These are phyloP conservation scores for Crotophaga sulcirostris DNA, from an alignment of 2,113 vertebrate genomes.

Conservation along the genomic window DNA sequence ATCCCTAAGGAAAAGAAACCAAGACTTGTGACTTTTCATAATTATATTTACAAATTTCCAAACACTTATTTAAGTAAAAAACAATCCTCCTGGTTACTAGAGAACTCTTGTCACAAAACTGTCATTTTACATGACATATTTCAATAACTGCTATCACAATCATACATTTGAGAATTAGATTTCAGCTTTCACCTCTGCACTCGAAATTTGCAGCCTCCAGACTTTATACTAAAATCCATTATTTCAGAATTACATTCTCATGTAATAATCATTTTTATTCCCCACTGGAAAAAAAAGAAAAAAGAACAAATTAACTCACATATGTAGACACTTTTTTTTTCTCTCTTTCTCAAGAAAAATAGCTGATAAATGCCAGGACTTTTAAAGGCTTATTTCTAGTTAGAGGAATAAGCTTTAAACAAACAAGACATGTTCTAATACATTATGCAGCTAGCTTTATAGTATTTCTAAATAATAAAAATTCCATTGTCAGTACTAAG, in stretches of 20 bases:
- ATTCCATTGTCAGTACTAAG: not conserved
- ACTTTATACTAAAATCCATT: not conserved
- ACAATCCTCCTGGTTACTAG: not conserved
- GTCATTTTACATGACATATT: not conserved
- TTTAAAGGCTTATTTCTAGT: not conserved
- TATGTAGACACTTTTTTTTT: not conserved
- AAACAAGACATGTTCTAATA: not conserved
- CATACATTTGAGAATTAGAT: not conserved
- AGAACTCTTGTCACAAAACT: not conserved
- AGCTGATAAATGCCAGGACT: not conserved
- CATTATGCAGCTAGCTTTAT: conserved; percentile 25
- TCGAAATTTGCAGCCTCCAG: not conserved
- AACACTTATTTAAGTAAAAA: not conserved
- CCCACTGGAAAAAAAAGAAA: not conserved
- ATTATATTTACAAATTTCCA: not conserved
- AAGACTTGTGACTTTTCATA: not conserved
- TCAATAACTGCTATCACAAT: not conserved
- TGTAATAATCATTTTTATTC: not conserved
- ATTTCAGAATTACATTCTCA: not conserved
- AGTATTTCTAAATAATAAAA: conserved; percentile 1
- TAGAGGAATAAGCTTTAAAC: not conserved
- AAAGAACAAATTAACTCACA: not conserved
- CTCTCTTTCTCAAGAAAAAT: not conserved
- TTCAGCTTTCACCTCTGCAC: not conserved
- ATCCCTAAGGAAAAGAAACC: conserved; percentile 77